Conservation (phyloP, 2,888 invertebrate genomes). For the Calliphora vomitoria region DNA sequence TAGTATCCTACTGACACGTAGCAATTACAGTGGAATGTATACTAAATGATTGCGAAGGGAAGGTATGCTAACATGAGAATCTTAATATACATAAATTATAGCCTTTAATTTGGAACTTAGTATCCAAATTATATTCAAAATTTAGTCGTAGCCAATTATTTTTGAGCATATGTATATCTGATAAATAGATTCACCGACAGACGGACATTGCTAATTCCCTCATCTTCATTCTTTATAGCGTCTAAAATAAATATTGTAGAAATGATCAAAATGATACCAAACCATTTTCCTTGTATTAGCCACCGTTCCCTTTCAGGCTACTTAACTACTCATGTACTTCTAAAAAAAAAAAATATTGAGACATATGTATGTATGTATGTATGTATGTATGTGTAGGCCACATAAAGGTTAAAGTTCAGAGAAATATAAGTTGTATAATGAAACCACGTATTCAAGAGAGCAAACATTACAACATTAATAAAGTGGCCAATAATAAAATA, state of each 20-base stretch:
- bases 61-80: background rate
- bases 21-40: conserved; percentile 37
- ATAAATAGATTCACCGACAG: too few species aligned
- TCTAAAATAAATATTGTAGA: too few species aligned
- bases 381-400: background rate
- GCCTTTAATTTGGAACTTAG: too few species aligned
- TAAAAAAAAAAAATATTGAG: background rate
- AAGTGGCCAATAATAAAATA: conserved; percentile 68
- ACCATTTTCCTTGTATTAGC: background rate
- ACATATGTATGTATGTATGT: background rate
- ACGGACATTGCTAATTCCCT: too few species aligned
- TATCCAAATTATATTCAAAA: too few species aligned
- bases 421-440: conserved; percentile 32
- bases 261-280: too few species aligned
- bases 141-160: too few species aligned
- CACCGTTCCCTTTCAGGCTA: background rate
- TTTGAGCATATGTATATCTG: too few species aligned
- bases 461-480: conserved; percentile 64
- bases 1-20: conserved; percentile 66
- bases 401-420: conserved; percentile 48
- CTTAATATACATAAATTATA: background rate
- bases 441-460: conserved; percentile 36
- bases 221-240: too few species aligned
- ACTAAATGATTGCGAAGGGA: conserved; percentile 32
- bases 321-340: background rate